Evolutionary conservation across 2,797 vertebrate species (phyloP).

Genomic region (Chrosomus eos): DNA sequence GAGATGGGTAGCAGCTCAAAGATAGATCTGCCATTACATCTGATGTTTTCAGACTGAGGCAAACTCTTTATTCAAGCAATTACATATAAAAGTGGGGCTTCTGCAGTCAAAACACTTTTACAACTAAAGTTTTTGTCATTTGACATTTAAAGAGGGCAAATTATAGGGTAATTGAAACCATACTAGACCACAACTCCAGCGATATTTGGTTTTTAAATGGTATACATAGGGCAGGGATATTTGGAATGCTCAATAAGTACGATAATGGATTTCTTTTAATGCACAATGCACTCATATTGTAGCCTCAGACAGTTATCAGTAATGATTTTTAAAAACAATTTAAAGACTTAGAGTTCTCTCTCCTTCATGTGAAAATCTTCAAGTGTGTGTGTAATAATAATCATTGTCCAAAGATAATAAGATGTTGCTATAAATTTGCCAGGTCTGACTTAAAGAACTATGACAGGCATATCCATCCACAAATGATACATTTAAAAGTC

Average conservation of each 20-base stretch:
- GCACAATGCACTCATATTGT: neutral
- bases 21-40: neutral
- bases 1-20: neutral
- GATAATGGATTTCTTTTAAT: neutral
- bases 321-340: neutral
- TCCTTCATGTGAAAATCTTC: neutral
- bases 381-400: neutral
- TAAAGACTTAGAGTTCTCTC: too few species aligned
- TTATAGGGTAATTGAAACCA: neutral
- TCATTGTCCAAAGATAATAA: neutral
- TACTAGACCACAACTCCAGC: neutral
- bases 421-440: neutral
- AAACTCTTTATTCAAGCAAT: slow-evolving; percentile 1
- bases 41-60: neutral
- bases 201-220: neutral
- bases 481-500: neutral
- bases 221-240: neutral
- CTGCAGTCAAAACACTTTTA: neutral
- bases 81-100: neutral
- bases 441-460: neutral
- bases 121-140: neutral
- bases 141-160: neutral
- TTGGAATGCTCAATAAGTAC: neutral
- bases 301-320: neutral
- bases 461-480: neutral